phyloP scores from a whole-genome alignment of 2,888 invertebrate genomes.

The Dryomyza anilis region DNA sequence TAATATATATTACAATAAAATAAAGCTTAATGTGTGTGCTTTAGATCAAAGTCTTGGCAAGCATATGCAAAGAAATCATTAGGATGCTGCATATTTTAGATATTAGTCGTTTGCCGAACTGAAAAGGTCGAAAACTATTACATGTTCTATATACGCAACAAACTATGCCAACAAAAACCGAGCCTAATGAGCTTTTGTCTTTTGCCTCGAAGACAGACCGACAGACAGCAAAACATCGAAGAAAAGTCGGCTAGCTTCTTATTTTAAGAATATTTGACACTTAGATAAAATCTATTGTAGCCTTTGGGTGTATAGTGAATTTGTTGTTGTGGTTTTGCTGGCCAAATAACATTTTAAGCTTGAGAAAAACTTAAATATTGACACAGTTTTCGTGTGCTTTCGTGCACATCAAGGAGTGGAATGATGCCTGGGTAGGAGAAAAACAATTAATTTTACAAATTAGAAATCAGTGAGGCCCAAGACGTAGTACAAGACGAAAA shows the following conservation, averaged over 20 bases:
- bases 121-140: too few species aligned
- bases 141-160: too few species aligned
- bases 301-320: constrained; percentile 1
- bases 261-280: too few species aligned
- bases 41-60: too few species aligned
- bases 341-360: not conserved
- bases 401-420: not conserved
- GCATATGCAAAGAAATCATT: too few species aligned
- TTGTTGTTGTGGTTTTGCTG: not conserved
- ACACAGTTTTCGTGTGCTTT: constrained; percentile 6
- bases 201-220: not conserved
- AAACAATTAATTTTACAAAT: constrained; percentile 23
- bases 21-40: too few species aligned
- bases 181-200: constrained; percentile 24
- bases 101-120: too few species aligned
- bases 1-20: too few species aligned
- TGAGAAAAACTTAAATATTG: constrained; percentile 19
- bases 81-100: too few species aligned
- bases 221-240: not conserved
- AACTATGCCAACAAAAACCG: too few species aligned
- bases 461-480: not conserved
- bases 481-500: not conserved
- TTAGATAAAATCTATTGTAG: constrained; percentile 12
- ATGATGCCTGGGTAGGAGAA: not conserved
- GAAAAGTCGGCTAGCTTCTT: too few species aligned